Base-by-base conservation (phyloP, 2,797 vertebrate genomes). In the Bovichtus variegatus region DNA sequence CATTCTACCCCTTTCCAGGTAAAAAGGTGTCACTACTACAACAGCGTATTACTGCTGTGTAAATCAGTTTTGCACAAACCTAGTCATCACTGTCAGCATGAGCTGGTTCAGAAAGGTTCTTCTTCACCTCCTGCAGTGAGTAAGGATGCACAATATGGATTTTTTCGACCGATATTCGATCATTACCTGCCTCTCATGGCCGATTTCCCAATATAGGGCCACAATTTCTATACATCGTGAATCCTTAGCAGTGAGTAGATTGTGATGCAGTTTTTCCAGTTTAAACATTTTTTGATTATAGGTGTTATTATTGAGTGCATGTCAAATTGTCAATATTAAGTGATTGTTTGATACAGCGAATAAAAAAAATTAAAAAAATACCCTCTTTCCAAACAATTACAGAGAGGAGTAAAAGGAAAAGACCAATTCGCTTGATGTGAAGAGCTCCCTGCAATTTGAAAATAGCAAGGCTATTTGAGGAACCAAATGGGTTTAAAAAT, bases 401-500 rank as follows among this genome's bases (percentile, higher is more conserved):
- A 50, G 25, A 34, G 36, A 34, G 1, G 55, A 71, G 58, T 40
- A 54, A 61, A 75, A 83, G 58, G 71, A 74, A 83, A 83, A 74
- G 53, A 71, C 40, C 13, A 21, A 47, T 36, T 72, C 4, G 23
- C 27, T 23, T 85, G 15, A 58, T 71, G 62, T 62, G 44, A 25
- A 72, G 68, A 40, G 61, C 73, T 78, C 40, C 71, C 59, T 78
- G 44, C 15, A 27, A 43, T 49, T 58, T 76, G 23, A 73, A 83
- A 81, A 69, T 4, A 62, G 60, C 3, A 12, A 4, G 6, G 36
- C 78, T 82, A 84, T 91, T 90, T 85, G 23, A 47, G 68, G 71
- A 76, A 80, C 16, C 49, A 23, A 78, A 60, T 38, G 29, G n/a
- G 40, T 71, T 63, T 84, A 84, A 84, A 85, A 90, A 88, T 88